Percentiles rank a stretch among this genome's conserved stretches.
Conservation (phyloP, 2,113 vertebrate genomes). For the Varanus komodoensis region DNA sequence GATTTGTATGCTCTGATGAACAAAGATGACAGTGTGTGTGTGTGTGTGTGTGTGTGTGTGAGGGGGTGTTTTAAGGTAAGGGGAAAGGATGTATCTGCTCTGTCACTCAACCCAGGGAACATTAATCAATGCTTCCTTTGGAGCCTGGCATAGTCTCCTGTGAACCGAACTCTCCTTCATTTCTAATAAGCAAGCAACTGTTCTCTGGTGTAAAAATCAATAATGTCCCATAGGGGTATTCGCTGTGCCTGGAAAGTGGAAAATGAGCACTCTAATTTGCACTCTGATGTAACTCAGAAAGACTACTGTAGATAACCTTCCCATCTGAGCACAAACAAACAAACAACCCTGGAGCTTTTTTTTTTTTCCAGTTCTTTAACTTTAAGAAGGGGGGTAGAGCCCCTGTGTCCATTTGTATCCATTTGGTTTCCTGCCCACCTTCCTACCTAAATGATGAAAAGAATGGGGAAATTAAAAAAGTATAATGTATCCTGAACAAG, state of each 20-base stretch:
- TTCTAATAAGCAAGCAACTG: constrained; percentile 41
- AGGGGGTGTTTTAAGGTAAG: not conserved
- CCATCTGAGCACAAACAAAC: constrained; percentile 17
- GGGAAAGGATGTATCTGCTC: constrained; percentile 33
- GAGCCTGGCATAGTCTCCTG: constrained; percentile 29
- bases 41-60: too few relatives aligned
- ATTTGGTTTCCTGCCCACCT: not conserved
- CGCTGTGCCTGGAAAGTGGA: constrained; percentile 38
- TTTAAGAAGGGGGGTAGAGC: constrained; percentile 23
- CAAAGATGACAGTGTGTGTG: constrained; percentile 41
- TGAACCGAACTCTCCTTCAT: not conserved
- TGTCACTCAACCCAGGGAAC: not conserved
- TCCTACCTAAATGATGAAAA: not conserved
- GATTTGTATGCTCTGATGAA: constrained; percentile 35
- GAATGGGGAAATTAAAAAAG: not conserved
- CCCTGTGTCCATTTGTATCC: not conserved
- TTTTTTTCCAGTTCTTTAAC: constrained; percentile 28
- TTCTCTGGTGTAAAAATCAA: constrained; percentile 56
- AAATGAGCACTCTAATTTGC: constrained; percentile 31
- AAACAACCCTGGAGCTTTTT: constrained; percentile 40
- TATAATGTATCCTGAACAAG: not conserved
- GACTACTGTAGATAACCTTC: constrained; percentile 46
- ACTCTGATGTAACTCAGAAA: constrained; percentile 38
- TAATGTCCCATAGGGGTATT: constrained; percentile 39
- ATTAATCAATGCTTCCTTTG: constrained; percentile 39